Evolutionary conservation across 2,888 invertebrate genomes (phyloP).

Genomic region (Eristalis tenax): DNA sequence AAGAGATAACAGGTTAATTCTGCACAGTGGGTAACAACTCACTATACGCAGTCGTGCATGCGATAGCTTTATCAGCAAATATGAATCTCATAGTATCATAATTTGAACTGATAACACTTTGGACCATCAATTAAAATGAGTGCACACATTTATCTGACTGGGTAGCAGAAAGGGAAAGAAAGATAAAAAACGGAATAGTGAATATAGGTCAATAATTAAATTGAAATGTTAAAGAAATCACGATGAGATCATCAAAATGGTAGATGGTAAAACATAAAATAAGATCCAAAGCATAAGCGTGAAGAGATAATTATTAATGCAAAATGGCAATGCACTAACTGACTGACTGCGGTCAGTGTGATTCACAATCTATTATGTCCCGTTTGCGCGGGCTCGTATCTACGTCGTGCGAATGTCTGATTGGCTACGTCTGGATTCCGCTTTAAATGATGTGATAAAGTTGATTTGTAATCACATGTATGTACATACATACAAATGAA

Average conservation of each 20-base stretch:
- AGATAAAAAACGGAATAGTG: not conserved
- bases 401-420: not conserved
- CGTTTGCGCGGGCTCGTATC: not conserved
- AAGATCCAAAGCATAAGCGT: not conserved
- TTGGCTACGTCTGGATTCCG: not conserved
- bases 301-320: not conserved
- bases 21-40: not conserved
- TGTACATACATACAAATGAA: not conserved
- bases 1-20: conserved; percentile 8
- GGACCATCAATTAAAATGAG: conserved; percentile 1
- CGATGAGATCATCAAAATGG: not conserved
- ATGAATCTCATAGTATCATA: conserved; percentile 6
- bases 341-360: not conserved
- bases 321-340: not conserved
- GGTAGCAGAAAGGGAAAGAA: not conserved
- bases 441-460: not conserved
- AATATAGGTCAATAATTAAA: not conserved
- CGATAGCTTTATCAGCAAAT: conserved; percentile 20
- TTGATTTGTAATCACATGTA: not conserved
- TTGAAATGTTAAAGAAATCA: not conserved
- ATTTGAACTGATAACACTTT: conserved; percentile 19
- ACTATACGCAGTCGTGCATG: not conserved
- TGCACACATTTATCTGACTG: not conserved
- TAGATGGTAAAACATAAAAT: not conserved
- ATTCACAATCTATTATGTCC: not conserved